Base-by-base conservation (phyloP, 2,797 vertebrate genomes). In the Acropternis orthonyx region DNA sequence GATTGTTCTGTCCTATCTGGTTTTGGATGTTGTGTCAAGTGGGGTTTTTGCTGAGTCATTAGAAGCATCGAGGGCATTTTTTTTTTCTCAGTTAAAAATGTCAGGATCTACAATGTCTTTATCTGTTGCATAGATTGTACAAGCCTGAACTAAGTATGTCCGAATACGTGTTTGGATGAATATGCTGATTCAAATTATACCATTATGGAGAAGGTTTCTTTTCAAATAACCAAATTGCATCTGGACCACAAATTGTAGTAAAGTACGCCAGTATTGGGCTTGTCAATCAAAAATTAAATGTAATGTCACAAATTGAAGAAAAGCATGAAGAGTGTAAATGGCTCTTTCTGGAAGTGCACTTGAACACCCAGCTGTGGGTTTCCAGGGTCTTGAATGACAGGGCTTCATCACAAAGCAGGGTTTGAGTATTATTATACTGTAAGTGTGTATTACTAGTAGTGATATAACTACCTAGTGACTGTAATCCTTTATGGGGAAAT, bases 401-500 rank as follows among this genome's bases (percentile, higher is more conserved):
- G 5, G 48, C 37, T n/a, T 23, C 19, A 58, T 27, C 39, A 56
- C 49, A 62, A 78, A 58, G 46, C 0, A 3, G 21, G 9, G 15
- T 58, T 77, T 67, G 69, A 67, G 49, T 74, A 73, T 39, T 89
- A 74, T 48, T 73, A 27, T 36, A 46, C 24, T 27, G 13, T 59
- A 58, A 72, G 30, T 2, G 2, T 87, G 23, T 94, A 71, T 77
- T 80, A 73, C 71, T 83, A 82, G 65, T 67, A 80, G 65, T 72
- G 58, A 68, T 72, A 21, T 54, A 72, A 74, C 74, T 84, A 54
- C 80, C 76, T 76, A 30, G 28, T 52, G 73, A 72, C 48, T 81
- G 48, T 86, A 93, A 85, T 56, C 37, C 46, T 93, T 81, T 94
- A 77, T 43, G 58, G 63, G 43, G 72, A 82, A 83, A 85, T 94